A percentile compares a stretch with the other conserved stretches of the same genome.
phyloP scores from a whole-genome alignment of 1,140 invertebrate genomes.

The Nautilus pompilius region DNA sequence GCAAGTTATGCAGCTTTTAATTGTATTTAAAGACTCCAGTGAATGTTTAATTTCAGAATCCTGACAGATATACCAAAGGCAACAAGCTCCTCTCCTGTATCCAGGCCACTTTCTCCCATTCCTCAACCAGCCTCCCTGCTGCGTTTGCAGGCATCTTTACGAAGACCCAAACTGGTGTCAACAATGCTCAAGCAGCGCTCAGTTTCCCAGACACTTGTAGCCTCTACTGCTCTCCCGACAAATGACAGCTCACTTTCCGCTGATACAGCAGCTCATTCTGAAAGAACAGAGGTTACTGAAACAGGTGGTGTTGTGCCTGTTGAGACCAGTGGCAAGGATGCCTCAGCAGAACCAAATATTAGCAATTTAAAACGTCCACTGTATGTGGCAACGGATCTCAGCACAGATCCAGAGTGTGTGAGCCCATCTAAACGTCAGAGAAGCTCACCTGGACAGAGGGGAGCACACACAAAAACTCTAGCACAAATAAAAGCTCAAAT shows the following conservation, averaged over 20 bases:
- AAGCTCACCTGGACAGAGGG: constrained; percentile 19
- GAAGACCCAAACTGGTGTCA: constrained; percentile 39
- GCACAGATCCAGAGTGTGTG: not conserved
- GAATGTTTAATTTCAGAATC: constrained; percentile 22
- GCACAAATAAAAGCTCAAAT: constrained; percentile 43
- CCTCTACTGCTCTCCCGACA: too few relatives aligned
- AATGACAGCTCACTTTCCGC: too few relatives aligned
- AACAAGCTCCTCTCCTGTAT: constrained; percentile 24
- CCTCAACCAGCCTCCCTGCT: constrained; percentile 3
- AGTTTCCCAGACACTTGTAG: constrained; percentile 36
- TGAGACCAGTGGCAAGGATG: constrained; percentile 1
- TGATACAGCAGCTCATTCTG: too few relatives aligned
- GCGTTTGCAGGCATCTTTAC: too few relatives aligned
- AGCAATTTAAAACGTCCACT: constrained; percentile 15
- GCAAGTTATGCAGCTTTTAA: too few relatives aligned
- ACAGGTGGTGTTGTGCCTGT: too few relatives aligned
- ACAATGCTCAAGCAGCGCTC: constrained; percentile 45
- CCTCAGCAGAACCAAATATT: too few relatives aligned
- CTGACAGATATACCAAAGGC: constrained; percentile 41
- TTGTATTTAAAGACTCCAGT: too few relatives aligned
- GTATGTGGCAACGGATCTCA: not conserved
- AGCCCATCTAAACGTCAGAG: constrained; percentile 6
- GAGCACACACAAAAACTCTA: constrained; percentile 33
- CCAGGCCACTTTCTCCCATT: constrained; percentile 10
- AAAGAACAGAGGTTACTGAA: too few relatives aligned